These are phyloP conservation scores for Teinopalpus imperialis DNA, from an alignment of 2,888 invertebrate genomes.

Conservation along the genomic window DNA sequence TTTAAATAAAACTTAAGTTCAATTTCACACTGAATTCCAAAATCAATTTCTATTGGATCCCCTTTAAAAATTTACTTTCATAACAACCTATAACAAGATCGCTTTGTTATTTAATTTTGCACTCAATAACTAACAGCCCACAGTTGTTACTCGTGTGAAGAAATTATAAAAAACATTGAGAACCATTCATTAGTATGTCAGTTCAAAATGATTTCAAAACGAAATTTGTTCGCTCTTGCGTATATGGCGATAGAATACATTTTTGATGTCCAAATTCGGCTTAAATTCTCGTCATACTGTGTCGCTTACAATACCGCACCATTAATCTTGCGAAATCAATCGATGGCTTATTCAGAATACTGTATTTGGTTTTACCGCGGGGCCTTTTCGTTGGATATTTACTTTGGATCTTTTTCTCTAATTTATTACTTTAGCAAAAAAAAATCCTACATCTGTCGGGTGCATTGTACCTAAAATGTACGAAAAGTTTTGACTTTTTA, in stretches of 20 bases:
- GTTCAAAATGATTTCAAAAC: slow-evolving; percentile 61
- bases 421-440: slow-evolving; percentile 65
- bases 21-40: slow-evolving; percentile 77
- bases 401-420: slow-evolving; percentile 77
- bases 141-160: slow-evolving; percentile 30
- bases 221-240: slow-evolving; percentile 58
- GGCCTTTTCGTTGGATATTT: slow-evolving; percentile 74
- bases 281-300: slow-evolving; percentile 67
- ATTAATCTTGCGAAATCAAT: slow-evolving; percentile 83
- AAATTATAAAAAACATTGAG: slow-evolving; percentile 44
- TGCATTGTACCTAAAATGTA: slow-evolving; percentile 25
- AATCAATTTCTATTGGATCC: slow-evolving; percentile 66
- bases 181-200: slow-evolving; percentile 61
- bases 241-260: slow-evolving; percentile 53
- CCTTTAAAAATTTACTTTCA: slow-evolving; percentile 28
- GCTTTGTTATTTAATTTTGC: slow-evolving; percentile 30
- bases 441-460: slow-evolving; percentile 69
- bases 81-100: slow-evolving; percentile 36
- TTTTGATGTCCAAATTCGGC: slow-evolving; percentile 59
- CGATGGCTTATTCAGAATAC: slow-evolving; percentile 82
- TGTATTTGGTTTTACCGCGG: slow-evolving; percentile 76
- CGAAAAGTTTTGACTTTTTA: slow-evolving; percentile 7
- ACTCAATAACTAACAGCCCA: slow-evolving; percentile 28
- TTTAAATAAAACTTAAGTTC: slow-evolving; percentile 62
- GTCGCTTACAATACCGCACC: slow-evolving; percentile 79